These are phyloP conservation scores for Didymodactylos carnosus DNA, from an alignment of 2,888 invertebrate genomes.

Conservation along the genomic window DNA sequence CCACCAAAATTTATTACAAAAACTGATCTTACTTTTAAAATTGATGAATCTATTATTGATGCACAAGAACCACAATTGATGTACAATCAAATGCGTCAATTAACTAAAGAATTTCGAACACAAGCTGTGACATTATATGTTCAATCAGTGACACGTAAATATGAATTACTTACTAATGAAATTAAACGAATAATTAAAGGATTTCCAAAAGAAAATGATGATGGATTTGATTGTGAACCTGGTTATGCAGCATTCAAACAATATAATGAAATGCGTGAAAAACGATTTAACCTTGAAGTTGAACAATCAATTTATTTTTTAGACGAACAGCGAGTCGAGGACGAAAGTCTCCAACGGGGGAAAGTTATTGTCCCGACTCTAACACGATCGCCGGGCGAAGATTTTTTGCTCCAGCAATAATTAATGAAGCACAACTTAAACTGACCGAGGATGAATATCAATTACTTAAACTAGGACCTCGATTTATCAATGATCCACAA, in stretches of 20 bases:
- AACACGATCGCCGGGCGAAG: neutral
- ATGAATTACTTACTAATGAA: neutral
- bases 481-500: neutral
- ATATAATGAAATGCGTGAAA: neutral
- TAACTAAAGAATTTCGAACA: neutral
- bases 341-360: neutral
- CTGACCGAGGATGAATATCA: neutral
- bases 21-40: neutral
- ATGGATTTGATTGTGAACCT: neutral
- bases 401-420: neutral
- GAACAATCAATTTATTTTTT: neutral
- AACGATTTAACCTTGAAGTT: neutral
- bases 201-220: neutral
- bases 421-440: neutral
- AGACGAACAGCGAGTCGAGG: neutral
- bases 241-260: neutral
- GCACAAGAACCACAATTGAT: neutral
- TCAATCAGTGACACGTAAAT: neutral
- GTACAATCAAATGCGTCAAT: neutral
- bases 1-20: neutral
- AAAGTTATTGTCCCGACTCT: neutral
- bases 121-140: neutral
- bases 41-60: neutral
- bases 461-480: neutral
- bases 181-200: neutral